These are phyloP conservation scores for Cabera pusaria DNA, from an alignment of 2,888 invertebrate species.

Conservation along the genomic window DNA sequence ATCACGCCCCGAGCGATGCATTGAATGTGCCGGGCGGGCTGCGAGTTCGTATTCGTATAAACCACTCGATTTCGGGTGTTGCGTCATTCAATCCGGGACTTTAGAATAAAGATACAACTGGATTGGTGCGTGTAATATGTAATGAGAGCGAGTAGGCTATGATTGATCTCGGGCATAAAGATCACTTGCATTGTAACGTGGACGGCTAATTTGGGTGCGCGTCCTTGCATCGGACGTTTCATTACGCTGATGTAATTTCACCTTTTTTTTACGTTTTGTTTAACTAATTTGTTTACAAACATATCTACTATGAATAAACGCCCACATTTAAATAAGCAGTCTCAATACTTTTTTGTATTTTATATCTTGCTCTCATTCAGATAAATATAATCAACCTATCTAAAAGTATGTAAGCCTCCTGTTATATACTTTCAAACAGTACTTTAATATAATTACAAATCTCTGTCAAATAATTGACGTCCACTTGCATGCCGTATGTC, in stretches of 20 bases:
- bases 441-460: no score
- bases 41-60: slow-evolving; percentile 39
- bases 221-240: slow-evolving; percentile 44
- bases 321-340: no score
- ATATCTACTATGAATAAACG: no score
- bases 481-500: no score
- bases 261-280: slow-evolving; percentile 23
- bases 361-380: no score
- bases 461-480: no score
- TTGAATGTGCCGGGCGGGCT: slow-evolving; percentile 34
- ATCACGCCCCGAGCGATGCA: slow-evolving; percentile 53
- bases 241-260: slow-evolving; percentile 31
- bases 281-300: slow-evolving; percentile 14
- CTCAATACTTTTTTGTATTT: no score
- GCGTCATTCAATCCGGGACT: slow-evolving; percentile 34
- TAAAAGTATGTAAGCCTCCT: no score
- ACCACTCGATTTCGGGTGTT: slow-evolving; percentile 49
- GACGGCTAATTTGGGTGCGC: slow-evolving; percentile 52
- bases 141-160: slow-evolving; percentile 54
- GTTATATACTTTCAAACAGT: no score
- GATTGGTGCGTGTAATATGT: slow-evolving; percentile 47
- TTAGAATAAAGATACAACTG: slow-evolving; percentile 28
- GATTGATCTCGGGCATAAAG: slow-evolving; percentile 63
- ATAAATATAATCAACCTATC: no score
- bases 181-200: slow-evolving; percentile 62